Base-by-base conservation (phyloP, 2,797 vertebrate species). In the Scomberomorus guttatus region DNA sequence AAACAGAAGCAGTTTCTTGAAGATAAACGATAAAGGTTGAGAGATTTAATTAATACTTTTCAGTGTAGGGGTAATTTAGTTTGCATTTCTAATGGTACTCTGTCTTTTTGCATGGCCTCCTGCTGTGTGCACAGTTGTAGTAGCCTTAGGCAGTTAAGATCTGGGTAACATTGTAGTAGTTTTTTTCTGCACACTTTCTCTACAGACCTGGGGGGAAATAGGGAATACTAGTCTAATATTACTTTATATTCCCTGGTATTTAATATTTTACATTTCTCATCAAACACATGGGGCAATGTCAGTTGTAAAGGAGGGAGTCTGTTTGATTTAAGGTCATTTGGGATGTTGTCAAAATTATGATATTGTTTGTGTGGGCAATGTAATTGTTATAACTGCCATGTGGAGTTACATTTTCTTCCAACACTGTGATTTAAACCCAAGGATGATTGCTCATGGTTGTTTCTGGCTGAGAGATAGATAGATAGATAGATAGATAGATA, bases 31-130 rank as follows among this genome's bases (percentile, higher is more conserved):
- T 77, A 59, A 80, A 76, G 63, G 42, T 65, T 82, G 66, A 65
- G 63, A 79, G 74, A 89, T 82, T 82, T 60, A 85, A 89, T 89
- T 73, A 89, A 87, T 81, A 80, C 57, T 73, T 86, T 87, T 80
- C 66, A 22, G 70, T 68, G 67, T 67, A 56, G 34, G 46, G 72
- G 75, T 83, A 77, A 90, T 84, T 84, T 84, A 46, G 86, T 91
- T 91, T 91, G 81, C 87, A 89, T 88, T 86, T 83, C 68, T 90
- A 93, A 92, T 90, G 61, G 79, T 57, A 68, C 72, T 75, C 83
- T 82, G 79, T 91, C 68, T 89, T 92, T 90, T 78, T 77, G 52
- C 74, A 80, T 70, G 58, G 69, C 12, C 61, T 81, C 85, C 88
- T 80, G 76, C 84, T 89, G 85, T 81, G 83, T 20, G 15, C 83